Conservation (phyloP, 1,140 invertebrate genomes). For the Drosophila cardini region DNA sequence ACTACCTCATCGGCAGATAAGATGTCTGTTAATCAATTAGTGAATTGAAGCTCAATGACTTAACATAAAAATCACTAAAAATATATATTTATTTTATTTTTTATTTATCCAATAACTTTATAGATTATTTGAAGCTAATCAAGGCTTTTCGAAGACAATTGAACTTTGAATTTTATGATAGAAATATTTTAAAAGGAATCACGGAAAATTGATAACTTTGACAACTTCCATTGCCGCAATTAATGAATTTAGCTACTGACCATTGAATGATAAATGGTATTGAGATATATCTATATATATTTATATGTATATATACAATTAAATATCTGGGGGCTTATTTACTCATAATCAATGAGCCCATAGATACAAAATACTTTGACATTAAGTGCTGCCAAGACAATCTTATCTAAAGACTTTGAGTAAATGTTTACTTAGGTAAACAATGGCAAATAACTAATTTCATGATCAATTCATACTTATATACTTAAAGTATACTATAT, state of each 20-base stretch:
- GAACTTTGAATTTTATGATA: constrained; percentile 54
- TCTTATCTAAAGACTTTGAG: constrained; percentile 53
- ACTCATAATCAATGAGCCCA: constrained; percentile 56
- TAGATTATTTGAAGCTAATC: constrained; percentile 1
- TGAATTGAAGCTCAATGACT: constrained; percentile 10
- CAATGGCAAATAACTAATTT: constrained; percentile 28
- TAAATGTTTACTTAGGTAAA: constrained; percentile 56
- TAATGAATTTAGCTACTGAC: constrained; percentile 62
- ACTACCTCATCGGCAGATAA: constrained; percentile 42
- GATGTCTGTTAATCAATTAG: constrained; percentile 50
- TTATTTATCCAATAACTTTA: constrained; percentile 49
- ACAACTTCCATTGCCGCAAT: constrained; percentile 60
- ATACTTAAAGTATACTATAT: background rate
- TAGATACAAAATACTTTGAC: constrained; percentile 42
- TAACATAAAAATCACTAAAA: background rate
- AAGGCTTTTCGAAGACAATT: constrained; percentile 6
- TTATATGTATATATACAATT: constrained; percentile 46
- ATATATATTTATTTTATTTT: constrained; percentile 6
- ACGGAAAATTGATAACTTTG: constrained; percentile 57
- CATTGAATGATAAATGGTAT: constrained; percentile 47
- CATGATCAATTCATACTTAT: constrained; percentile 1
- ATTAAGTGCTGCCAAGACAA: constrained; percentile 49
- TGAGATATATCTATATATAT: no score
- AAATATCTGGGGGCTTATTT: constrained; percentile 64
- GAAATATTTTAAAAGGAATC: constrained; percentile 28